These are phyloP conservation scores for Micropoecilia bifurca DNA, from an alignment of 2,797 vertebrate genomes.

Conservation along the genomic window DNA sequence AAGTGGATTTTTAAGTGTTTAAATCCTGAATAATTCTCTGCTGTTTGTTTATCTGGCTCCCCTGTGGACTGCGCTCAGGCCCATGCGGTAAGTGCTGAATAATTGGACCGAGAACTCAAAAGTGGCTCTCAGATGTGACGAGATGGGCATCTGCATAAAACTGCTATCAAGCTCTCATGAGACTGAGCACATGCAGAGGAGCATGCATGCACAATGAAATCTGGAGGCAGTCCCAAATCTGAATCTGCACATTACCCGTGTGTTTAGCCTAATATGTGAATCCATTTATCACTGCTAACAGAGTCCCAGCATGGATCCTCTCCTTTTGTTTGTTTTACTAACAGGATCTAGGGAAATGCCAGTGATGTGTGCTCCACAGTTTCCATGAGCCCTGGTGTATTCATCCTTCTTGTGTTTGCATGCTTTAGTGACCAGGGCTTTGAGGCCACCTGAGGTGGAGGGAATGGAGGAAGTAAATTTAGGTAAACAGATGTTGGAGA, in stretches of 20 bases:
- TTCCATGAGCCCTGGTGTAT: slow-evolving; percentile 41
- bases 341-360: slow-evolving; percentile 46
- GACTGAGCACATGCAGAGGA: slow-evolving; percentile 9
- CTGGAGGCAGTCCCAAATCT: slow-evolving; percentile 14
- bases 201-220: slow-evolving; percentile 21
- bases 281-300: slow-evolving; percentile 52
- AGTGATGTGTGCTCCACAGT: slow-evolving; percentile 38
- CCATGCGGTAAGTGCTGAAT: slow-evolving; percentile 65
- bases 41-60: slow-evolving; percentile 76
- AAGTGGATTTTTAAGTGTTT: slow-evolving; percentile 80
- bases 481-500: slow-evolving; percentile 72
- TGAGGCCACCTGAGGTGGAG: slow-evolving; percentile 61
- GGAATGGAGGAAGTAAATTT: slow-evolving; percentile 67
- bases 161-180: slow-evolving; percentile 49
- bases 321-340: slow-evolving; percentile 58
- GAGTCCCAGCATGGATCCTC: slow-evolving; percentile 44
- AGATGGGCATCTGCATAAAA: slow-evolving; percentile 68
- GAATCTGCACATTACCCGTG: slow-evolving; percentile 24
- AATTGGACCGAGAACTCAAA: slow-evolving; percentile 66
- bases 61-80: slow-evolving; percentile 67
- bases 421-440: slow-evolving; percentile 47
- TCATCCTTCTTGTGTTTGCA: slow-evolving; percentile 53
- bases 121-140: slow-evolving; percentile 61
- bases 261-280: slow-evolving; percentile 56
- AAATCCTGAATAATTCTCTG: slow-evolving; percentile 77